A percentile compares a stretch with the other conserved stretches of the same genome.
phyloP scores from a whole-genome alignment of 2,888 invertebrate species.

The Poecilobothrus nobilitatus region DNA sequence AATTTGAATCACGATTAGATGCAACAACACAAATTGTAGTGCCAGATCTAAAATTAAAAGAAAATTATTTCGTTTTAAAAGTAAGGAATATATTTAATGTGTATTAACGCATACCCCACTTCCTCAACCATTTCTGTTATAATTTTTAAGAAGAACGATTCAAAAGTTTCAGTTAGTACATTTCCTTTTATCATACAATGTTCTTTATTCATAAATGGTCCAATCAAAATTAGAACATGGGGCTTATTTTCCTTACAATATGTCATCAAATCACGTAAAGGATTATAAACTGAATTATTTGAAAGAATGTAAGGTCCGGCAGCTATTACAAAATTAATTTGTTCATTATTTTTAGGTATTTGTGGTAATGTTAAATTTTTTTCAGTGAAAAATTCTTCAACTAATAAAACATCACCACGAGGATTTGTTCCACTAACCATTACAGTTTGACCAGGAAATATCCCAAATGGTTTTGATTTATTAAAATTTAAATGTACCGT shows the following conservation, averaged over 20 bases:
- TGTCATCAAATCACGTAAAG: conserved; percentile 65
- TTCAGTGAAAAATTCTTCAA: conserved; percentile 55
- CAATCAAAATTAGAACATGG: conserved; percentile 70
- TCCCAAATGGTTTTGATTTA: conserved; percentile 41
- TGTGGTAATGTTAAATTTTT: conserved; percentile 43
- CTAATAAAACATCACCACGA: conserved; percentile 58
- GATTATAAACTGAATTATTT: conserved; percentile 70
- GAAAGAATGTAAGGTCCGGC: conserved; percentile 76
- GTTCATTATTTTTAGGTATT: conserved; percentile 46
- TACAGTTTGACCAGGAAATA: conserved; percentile 47
- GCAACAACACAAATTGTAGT: conserved; percentile 69
- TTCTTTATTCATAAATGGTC: conserved; percentile 72
- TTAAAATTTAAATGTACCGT: conserved; percentile 47
- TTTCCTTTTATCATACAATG: conserved; percentile 56
- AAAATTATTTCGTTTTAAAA: too few relatives aligned
- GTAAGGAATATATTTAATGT: not conserved
- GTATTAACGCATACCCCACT: conserved; percentile 47
- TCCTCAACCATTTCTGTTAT: conserved; percentile 57
- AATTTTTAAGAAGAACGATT: conserved; percentile 64
- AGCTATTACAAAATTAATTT: conserved; percentile 62
- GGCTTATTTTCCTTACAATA: conserved; percentile 62
- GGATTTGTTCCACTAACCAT: conserved; percentile 66
- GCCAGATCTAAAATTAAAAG: conserved; percentile 42
- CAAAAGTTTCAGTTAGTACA: conserved; percentile 58
- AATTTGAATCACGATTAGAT: conserved; percentile 68